phyloP scores from a whole-genome alignment of 2,888 invertebrate species.

The Aricia artaxerxes region DNA sequence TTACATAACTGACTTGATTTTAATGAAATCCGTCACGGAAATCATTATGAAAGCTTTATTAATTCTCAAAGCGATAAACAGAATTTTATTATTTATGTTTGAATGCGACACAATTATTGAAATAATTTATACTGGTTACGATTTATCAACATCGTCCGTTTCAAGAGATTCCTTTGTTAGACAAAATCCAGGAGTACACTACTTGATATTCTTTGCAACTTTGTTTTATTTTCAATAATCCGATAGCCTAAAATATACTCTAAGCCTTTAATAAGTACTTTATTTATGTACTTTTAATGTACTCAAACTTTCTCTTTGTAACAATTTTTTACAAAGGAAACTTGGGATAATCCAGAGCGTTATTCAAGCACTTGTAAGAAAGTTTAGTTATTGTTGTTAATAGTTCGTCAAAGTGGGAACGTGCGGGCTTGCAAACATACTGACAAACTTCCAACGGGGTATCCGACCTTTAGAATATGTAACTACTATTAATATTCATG shows the following conservation, averaged over 20 bases:
- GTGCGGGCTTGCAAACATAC: slow-evolving; percentile 1
- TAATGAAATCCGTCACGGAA: too few species aligned
- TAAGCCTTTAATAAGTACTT: background rate
- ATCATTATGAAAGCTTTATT: too few species aligned
- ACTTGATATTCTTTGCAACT: too few species aligned
- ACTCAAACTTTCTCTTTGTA: background rate
- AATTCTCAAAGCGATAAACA: too few species aligned
- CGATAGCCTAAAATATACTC: background rate
- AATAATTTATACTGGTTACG: too few species aligned
- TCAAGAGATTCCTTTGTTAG: too few species aligned
- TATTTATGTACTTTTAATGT: background rate
- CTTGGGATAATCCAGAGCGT: background rate
- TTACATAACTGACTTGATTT: too few species aligned
- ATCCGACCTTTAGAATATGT: background rate
- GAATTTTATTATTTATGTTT: too few species aligned
- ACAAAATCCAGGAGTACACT: too few species aligned
- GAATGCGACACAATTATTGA: too few species aligned
- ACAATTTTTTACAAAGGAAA: background rate
- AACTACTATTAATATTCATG: background rate
- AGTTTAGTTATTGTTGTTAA: slow-evolving; percentile 17
- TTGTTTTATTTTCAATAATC: too few species aligned
- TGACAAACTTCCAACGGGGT: background rate
- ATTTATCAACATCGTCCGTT: too few species aligned
- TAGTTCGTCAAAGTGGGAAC: slow-evolving; percentile 8
- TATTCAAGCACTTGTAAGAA: slow-evolving; percentile 4